phyloP scores from a whole-genome alignment of 1,140 invertebrate species.

The Polypedilum pembai region DNA sequence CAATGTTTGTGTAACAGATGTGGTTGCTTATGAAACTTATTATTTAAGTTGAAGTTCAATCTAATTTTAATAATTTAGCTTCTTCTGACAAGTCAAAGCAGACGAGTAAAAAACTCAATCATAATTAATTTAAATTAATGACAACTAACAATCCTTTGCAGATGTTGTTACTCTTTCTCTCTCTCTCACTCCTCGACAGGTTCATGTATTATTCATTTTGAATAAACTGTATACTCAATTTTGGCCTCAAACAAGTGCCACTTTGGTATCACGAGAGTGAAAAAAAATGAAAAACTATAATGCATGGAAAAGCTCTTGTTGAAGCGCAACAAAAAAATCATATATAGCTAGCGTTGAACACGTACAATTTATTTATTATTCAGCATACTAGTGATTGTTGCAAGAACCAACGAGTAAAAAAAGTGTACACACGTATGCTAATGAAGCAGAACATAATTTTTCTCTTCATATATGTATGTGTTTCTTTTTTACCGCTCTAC shows the following conservation, averaged over 20 bases:
- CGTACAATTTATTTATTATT: constrained; percentile 28
- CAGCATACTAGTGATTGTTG: constrained; percentile 14
- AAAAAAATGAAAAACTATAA: constrained; percentile 6
- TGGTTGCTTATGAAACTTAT: too few relatives aligned
- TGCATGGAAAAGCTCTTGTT: constrained; percentile 12
- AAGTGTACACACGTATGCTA: constrained; percentile 21
- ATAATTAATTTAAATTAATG: constrained; percentile 20
- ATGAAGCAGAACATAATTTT: constrained; percentile 25
- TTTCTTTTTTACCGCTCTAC: not conserved
- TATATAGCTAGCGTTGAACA: not conserved
- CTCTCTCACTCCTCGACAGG: not conserved
- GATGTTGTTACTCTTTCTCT: not conserved
- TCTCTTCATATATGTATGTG: not conserved
- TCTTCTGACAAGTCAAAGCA: not conserved
- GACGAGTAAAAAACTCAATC: not conserved
- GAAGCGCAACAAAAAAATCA: not conserved
- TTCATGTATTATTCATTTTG: not conserved
- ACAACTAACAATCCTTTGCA: constrained; percentile 18
- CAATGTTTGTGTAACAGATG: too few relatives aligned
- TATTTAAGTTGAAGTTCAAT: too few relatives aligned
- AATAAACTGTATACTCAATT: not conserved
- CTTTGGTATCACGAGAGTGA: not conserved
- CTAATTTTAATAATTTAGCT: too few relatives aligned
- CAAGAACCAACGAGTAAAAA: not conserved
- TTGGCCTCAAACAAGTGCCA: constrained; percentile 22